Evolutionary conservation across 2,888 invertebrate species (phyloP).

Genomic region (Copidosoma aretas): DNA sequence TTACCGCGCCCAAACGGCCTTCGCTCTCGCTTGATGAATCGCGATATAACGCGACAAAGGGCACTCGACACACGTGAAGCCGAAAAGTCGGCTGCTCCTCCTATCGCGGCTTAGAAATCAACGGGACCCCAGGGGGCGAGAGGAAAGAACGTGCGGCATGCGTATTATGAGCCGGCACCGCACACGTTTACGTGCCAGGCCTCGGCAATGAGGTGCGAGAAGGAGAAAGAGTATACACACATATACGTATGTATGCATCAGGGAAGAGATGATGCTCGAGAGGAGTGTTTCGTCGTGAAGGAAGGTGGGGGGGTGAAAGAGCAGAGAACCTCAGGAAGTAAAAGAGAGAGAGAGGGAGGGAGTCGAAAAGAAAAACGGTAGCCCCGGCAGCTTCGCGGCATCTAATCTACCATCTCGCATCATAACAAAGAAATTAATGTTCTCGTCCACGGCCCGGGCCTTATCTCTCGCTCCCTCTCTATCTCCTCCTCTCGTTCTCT

Average conservation of each 20-base stretch:
- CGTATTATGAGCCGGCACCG: not conserved
- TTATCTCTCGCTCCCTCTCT: slow-evolving; percentile 28
- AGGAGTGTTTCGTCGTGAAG: not conserved
- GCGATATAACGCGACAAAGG: slow-evolving; percentile 38
- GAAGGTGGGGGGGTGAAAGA: slow-evolving; percentile 1
- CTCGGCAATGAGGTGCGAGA: slow-evolving; percentile 12
- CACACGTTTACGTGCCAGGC: slow-evolving; percentile 15
- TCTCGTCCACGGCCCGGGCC: slow-evolving; percentile 37
- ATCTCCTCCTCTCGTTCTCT: not conserved
- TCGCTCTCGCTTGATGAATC: slow-evolving; percentile 34
- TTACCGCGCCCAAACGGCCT: too few relatives aligned
- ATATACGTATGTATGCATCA: not conserved
- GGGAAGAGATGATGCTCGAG: not conserved
- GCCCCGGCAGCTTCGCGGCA: slow-evolving; percentile 25
- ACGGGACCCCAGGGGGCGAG: not conserved
- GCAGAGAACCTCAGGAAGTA: not conserved
- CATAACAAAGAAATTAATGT: slow-evolving; percentile 47
- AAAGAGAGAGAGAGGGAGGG: slow-evolving; percentile 14
- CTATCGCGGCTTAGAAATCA: slow-evolving; percentile 35
- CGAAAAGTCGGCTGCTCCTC: slow-evolving; percentile 23
- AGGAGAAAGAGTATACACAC: not conserved
- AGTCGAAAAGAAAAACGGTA: slow-evolving; percentile 41
- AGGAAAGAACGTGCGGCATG: not conserved
- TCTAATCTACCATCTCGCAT: slow-evolving; percentile 44
- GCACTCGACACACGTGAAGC: slow-evolving; percentile 29